Evolutionary conservation across 1,140 invertebrate genomes (phyloP).

Genomic region (Plodia interpunctella): DNA sequence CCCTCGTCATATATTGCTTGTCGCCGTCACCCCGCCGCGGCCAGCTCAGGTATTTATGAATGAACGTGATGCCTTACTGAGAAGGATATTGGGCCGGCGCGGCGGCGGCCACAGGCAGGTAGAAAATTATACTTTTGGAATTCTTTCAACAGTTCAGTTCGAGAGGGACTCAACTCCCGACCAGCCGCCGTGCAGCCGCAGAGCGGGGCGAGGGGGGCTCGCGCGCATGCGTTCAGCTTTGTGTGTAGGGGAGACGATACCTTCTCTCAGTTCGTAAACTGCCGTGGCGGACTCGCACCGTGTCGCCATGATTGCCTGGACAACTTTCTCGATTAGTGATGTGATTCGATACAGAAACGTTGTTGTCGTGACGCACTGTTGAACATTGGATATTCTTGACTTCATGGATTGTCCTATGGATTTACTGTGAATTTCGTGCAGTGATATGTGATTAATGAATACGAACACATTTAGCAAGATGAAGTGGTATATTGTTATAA

Average conservation of each 20-base stretch:
- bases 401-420: conserved; percentile 23
- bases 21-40: conserved; percentile 31
- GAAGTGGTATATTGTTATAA: conserved; percentile 63
- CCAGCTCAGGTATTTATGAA: conserved; percentile 70
- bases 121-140: conserved; percentile 74
- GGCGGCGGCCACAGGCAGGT: conserved; percentile 64
- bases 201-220: conserved; percentile 57
- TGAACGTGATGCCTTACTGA: conserved; percentile 66
- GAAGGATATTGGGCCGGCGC: conserved; percentile 48
- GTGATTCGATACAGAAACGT: conserved; percentile 64
- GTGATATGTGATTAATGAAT: conserved; percentile 38
- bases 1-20: neutral
- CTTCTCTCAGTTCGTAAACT: conserved; percentile 65
- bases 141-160: conserved; percentile 62
- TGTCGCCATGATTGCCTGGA: conserved; percentile 61
- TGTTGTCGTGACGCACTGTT: conserved; percentile 31
- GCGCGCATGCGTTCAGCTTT: conserved; percentile 62
- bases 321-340: conserved; percentile 74
- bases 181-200: conserved; percentile 64
- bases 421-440: conserved; percentile 24
- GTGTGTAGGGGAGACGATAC: conserved; percentile 51
- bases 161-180: conserved; percentile 50
- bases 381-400: conserved; percentile 24
- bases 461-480: conserved; percentile 47
- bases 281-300: conserved; percentile 44